These are phyloP conservation scores for Xiphophorus maculatus DNA, from an alignment of 2,113 vertebrate species.

Conservation along the genomic window DNA sequence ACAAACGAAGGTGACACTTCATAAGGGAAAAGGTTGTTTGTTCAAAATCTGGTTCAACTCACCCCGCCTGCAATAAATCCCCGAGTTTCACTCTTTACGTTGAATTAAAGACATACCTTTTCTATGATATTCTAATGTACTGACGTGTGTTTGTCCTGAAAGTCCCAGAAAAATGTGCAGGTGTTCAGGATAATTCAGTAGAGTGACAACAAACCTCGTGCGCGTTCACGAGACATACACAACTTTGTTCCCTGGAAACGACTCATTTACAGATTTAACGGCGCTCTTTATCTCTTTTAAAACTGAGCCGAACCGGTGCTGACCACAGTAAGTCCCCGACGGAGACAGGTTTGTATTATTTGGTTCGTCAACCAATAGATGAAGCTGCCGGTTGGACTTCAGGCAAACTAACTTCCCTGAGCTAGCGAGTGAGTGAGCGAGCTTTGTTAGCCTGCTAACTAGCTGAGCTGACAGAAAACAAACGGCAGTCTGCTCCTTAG, in stretches of 20 bases:
- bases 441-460: constrained; percentile 33
- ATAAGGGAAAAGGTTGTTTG: too few relatives aligned
- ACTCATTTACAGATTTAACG: constrained; percentile 9
- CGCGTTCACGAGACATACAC: constrained; percentile 39
- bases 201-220: constrained; percentile 52
- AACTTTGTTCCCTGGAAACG: constrained; percentile 27
- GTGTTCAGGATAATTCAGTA: background rate
- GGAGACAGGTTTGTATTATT: too few relatives aligned
- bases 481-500: background rate
- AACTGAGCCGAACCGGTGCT: rapidly evolving
- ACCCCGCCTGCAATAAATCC: too few relatives aligned
- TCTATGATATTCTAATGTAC: background rate
- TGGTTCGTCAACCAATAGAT: background rate
- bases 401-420: constrained; percentile 37
- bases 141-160: background rate
- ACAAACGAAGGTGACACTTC: too few relatives aligned
- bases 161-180: background rate
- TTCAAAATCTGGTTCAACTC: too few relatives aligned
- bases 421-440: constrained; percentile 10
- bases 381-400: background rate
- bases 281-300: background rate
- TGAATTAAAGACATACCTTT: background rate
- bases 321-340: too few relatives aligned
- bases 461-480: constrained; percentile 15
- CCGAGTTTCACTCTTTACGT: too few relatives aligned